Evolutionary conservation across 2,113 vertebrate species (phyloP).

Genomic region (Dicentrarchus labrax): DNA sequence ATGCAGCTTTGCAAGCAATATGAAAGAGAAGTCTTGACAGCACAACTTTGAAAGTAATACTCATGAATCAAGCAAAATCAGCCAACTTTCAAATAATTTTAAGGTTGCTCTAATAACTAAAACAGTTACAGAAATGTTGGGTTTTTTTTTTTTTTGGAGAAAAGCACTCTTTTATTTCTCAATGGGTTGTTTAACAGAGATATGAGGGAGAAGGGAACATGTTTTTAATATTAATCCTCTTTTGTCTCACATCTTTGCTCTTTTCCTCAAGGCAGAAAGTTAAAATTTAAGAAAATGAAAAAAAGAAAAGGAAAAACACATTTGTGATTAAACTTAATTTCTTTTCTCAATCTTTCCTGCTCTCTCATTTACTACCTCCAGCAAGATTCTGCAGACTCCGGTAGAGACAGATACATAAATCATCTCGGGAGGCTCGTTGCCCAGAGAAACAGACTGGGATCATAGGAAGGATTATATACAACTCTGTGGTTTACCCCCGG

Average conservation of each 20-base stretch:
- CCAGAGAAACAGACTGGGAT: constrained; percentile 68
- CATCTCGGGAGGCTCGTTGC: constrained; percentile 69
- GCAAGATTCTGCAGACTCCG: constrained; percentile 58
- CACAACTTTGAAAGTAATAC: not conserved
- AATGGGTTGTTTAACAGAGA: constrained; percentile 26
- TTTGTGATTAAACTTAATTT: constrained; percentile 66
- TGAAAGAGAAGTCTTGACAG: not conserved
- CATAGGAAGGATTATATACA: constrained; percentile 69
- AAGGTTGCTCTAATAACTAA: not conserved
- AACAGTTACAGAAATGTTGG: not conserved
- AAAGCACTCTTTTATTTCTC: constrained; percentile 4
- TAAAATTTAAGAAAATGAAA: constrained; percentile 27
- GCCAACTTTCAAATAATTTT: not conserved
- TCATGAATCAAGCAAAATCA: constrained; percentile 14
- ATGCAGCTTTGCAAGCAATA: not conserved
- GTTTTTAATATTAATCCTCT: constrained; percentile 21
- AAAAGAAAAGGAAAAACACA: not conserved
- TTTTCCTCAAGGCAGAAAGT: constrained; percentile 25
- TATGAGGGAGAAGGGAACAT: not conserved
- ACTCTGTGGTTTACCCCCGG: constrained; percentile 55
- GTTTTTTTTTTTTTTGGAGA: not conserved
- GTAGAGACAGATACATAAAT: constrained; percentile 72
- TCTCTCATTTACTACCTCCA: constrained; percentile 57
- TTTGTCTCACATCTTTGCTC: constrained; percentile 32
- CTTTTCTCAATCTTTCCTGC: constrained; percentile 38